Evolutionary conservation across 1,140 invertebrate species (phyloP).

Genomic region (Drosophila seguyi): DNA sequence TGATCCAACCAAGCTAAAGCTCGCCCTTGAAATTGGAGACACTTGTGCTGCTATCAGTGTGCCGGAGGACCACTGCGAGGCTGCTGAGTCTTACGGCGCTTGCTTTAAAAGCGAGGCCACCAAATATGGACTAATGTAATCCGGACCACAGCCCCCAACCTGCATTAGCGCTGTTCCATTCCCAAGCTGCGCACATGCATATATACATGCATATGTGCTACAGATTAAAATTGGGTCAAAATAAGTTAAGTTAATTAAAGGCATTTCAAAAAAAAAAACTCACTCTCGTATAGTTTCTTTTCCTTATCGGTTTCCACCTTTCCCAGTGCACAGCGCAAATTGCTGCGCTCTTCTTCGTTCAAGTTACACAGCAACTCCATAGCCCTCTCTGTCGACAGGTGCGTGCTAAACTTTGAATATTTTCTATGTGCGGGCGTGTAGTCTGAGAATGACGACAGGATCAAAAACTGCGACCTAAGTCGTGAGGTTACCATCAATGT

Average conservation of each 20-base stretch:
- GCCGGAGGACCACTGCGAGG: constrained; percentile 68
- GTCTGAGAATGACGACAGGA: background rate
- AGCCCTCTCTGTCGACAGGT: constrained; percentile 57
- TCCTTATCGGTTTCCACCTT: constrained; percentile 66
- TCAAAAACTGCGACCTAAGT: background rate
- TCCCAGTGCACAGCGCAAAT: constrained; percentile 54
- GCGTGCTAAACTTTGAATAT: constrained; percentile 67
- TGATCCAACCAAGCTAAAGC: constrained; percentile 66
- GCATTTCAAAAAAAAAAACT: constrained; percentile 45
- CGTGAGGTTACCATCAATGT: background rate
- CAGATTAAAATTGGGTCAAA: constrained; percentile 11
- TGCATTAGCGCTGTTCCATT: background rate
- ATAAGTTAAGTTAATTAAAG: constrained; percentile 14
- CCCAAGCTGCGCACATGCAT: background rate
- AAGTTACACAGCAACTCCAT: constrained; percentile 69
- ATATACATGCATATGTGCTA: background rate
- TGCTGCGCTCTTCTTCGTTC: constrained; percentile 64
- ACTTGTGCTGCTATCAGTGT: constrained; percentile 52
- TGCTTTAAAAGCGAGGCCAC: constrained; percentile 56
- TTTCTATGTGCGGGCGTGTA: constrained; percentile 4
- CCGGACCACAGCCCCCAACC: background rate
- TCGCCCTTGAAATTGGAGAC: constrained; percentile 63
- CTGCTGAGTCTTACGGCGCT: constrained; percentile 51
- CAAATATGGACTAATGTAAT: constrained; percentile 50
- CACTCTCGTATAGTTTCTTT: constrained; percentile 64